Base-by-base conservation (phyloP, 30 jellyfish, hydroid and myxozoan genomes). In the Aurelia aurita region DNA sequence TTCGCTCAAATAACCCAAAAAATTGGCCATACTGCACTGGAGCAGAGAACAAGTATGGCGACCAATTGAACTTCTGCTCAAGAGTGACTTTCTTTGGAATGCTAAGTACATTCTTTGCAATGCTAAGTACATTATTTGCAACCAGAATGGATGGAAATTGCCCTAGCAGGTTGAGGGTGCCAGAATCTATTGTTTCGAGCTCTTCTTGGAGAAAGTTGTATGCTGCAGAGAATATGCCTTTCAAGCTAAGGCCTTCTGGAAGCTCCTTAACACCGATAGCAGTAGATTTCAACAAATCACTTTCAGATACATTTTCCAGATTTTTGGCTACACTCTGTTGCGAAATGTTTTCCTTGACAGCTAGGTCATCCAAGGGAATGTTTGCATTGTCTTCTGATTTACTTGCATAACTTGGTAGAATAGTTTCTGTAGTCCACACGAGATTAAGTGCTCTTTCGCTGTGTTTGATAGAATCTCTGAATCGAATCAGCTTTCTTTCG, bases 1-100 rank as follows among this genome's bases (percentile, higher is more conserved):
- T 55, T 23, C 28, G 21, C 57, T 47, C 53, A 64, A 90, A 70
- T 19, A 77, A 18, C 19, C 77, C 89, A 44, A 68, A 84, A 57
- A 10, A 90, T 27, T 68, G 59, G 25, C 97, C 97, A 8, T 31
- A 27, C n/a, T 12, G 49, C 29, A 63, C 79, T 7, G 87, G 84
- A 39, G 84, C 78, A 0, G 84, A 58, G 65, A 73, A 59, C 25
- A 90, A 35, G 79, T 90, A 84, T 6, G 95, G 95, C 15, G 89
- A 67, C n/a, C 76, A 66, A 5, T 77, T 60, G 26, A 64, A 31
- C 28, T 59, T 75, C 39, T 65, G 49, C n/a, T 70, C 72, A 13
- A 84, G 39, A 21, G 83, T 64, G 4, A 82, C 79, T 69, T 58
- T 90, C 21, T 34, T 21, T 2, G 97, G 91, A 55, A 83, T 55